Evolutionary conservation across 2,797 vertebrate genomes (phyloP).

Genomic region (Bryconaethiops microstoma): DNA sequence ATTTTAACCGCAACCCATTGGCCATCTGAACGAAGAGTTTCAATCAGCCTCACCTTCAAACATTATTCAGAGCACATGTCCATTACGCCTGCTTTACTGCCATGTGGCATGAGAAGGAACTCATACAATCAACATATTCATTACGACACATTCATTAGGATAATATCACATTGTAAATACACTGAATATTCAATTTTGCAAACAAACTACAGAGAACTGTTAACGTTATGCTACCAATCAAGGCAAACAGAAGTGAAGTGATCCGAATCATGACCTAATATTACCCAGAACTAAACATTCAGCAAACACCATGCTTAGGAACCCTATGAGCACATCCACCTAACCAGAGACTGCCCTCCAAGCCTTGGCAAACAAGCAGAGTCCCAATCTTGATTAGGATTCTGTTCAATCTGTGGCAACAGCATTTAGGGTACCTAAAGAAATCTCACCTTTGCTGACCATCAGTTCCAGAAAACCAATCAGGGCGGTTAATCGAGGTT

Average conservation of each 20-base stretch:
- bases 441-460: conserved; percentile 68
- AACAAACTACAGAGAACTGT: not conserved
- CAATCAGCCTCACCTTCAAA: not conserved
- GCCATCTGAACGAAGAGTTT: not conserved
- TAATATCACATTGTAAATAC: not conserved
- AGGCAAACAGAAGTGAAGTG: too few relatives aligned
- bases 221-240: not conserved
- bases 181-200: not conserved
- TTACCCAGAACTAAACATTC: not conserved
- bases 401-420: too few relatives aligned
- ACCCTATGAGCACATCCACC: too few relatives aligned
- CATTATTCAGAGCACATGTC: not conserved
- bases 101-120: not conserved
- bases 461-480: conserved; percentile 65
- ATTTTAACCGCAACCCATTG: not conserved
- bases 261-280: not conserved
- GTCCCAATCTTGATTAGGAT: not conserved
- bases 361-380: not conserved
- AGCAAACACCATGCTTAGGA: not conserved
- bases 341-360: not conserved
- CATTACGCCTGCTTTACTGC: not conserved
- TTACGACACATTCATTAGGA: not conserved
- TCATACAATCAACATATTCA: not conserved
- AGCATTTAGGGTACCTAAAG: not conserved
- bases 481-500: conserved; percentile 59